These are phyloP conservation scores for Ictalurus furcatus DNA, from an alignment of 2,113 vertebrate genomes.

Conservation along the genomic window DNA sequence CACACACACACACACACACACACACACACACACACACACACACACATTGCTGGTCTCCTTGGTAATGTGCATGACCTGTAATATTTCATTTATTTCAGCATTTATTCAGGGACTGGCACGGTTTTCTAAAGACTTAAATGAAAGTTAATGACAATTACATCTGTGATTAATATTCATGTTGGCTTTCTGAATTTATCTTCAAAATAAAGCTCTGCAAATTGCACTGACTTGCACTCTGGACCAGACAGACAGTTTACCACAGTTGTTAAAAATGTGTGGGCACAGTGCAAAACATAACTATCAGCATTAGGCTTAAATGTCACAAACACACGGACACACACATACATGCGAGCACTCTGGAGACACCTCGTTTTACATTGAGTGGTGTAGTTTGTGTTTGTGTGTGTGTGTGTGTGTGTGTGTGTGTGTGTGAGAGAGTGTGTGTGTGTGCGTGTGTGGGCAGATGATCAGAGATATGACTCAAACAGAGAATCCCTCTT, in stretches of 20 bases:
- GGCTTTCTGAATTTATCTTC: conserved; percentile 1
- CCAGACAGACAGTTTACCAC: conserved; percentile 48
- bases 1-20: neutral
- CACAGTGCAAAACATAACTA: conserved; percentile 54
- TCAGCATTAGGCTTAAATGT: conserved; percentile 58
- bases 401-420: conserved; percentile 51
- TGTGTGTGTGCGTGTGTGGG: conserved; percentile 62
- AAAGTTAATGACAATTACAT: neutral
- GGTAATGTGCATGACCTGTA: neutral
- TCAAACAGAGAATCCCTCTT: conserved; percentile 74
- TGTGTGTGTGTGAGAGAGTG: conserved; percentile 18
- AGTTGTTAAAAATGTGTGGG: conserved; percentile 49
- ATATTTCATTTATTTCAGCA: conserved; percentile 3
- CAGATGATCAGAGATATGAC: conserved; percentile 69
- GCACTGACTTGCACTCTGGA: conserved; percentile 28
- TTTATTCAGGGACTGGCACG: neutral
- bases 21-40: neutral
- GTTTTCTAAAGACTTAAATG: neutral
- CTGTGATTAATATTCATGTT: conserved; percentile 7
- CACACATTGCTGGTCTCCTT: conserved; percentile 1
- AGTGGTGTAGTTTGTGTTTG: conserved; percentile 31
- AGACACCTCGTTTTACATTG: conserved; percentile 37
- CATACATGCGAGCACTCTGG: conserved; percentile 2
- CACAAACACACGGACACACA: conserved; percentile 47
- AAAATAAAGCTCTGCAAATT: conserved; percentile 12